These are phyloP conservation scores for Fulmarus glacialis DNA, from an alignment of 2,113 vertebrate species.

Conservation along the genomic window DNA sequence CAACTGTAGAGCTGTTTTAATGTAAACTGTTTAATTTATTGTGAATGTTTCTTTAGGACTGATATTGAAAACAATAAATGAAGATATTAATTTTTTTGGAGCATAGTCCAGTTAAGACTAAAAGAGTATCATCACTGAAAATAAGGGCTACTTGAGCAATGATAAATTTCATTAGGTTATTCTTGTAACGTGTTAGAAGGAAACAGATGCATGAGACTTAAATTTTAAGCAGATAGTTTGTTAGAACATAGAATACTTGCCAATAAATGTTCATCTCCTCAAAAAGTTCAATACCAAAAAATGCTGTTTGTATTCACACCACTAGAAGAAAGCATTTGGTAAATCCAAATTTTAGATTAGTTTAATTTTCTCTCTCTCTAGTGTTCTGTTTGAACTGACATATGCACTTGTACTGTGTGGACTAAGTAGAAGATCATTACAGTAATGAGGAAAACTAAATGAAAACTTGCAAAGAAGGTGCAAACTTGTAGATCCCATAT, in stretches of 20 bases:
- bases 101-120: neutral
- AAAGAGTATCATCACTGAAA: neutral
- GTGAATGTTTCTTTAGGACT: neutral
- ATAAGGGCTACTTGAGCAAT: neutral
- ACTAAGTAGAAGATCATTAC: neutral
- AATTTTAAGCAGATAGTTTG: neutral
- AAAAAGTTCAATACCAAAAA: neutral
- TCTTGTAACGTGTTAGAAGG: neutral
- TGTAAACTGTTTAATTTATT: neutral
- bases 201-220: neutral
- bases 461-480: neutral
- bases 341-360: neutral
- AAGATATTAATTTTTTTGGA: neutral
- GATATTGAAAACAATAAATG: neutral
- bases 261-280: neutral
- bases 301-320: neutral
- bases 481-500: neutral
- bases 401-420: neutral
- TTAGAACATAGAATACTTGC: neutral
- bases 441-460: neutral
- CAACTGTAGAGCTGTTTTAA: neutral
- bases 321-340: neutral
- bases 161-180: neutral
- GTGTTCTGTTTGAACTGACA: neutral
- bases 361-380: neutral